Evolutionary conservation across 1,140 invertebrate species (phyloP).

Genomic region (Neodiprion lecontei): DNA sequence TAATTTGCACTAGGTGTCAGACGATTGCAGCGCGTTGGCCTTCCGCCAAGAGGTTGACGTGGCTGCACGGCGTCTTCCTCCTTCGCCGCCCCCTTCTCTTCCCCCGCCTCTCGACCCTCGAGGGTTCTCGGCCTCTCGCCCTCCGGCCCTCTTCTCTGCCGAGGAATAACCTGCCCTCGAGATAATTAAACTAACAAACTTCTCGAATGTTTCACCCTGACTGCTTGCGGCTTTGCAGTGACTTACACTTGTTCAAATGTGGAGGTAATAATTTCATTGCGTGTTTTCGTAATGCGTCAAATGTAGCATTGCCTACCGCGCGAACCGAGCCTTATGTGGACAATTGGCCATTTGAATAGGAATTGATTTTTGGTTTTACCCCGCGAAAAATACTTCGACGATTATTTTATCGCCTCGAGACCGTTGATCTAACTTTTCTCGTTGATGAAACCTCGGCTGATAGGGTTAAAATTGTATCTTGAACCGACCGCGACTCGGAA

Average conservation of each 20-base stretch:
- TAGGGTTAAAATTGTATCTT: no score
- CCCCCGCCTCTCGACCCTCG: neutral
- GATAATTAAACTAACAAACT: conserved; percentile 1
- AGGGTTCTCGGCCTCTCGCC: neutral
- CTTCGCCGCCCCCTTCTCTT: neutral
- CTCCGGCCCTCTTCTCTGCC: neutral
- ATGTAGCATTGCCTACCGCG: no score
- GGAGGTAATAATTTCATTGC: neutral
- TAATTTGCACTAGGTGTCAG: conserved; percentile 12
- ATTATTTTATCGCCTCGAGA: no score
- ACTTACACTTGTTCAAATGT: neutral
- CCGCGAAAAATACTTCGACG: no score
- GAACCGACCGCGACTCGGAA: no score
- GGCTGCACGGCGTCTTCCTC: neutral
- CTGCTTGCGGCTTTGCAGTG: neutral
- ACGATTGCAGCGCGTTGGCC: conserved; percentile 35
- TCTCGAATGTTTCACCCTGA: neutral
- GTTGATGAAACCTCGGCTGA: no score
- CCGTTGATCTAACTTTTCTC: no score
- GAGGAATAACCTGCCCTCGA: neutral
- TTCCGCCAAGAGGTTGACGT: conserved; percentile 29
- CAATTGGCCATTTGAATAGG: no score
- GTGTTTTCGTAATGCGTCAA: neutral
- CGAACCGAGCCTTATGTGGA: no score
- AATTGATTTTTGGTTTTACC: no score